A percentile compares a stretch with the other conserved stretches of the same genome.
phyloP scores from a whole-genome alignment of 2,113 vertebrate species.

The Corythaixoides concolor region DNA sequence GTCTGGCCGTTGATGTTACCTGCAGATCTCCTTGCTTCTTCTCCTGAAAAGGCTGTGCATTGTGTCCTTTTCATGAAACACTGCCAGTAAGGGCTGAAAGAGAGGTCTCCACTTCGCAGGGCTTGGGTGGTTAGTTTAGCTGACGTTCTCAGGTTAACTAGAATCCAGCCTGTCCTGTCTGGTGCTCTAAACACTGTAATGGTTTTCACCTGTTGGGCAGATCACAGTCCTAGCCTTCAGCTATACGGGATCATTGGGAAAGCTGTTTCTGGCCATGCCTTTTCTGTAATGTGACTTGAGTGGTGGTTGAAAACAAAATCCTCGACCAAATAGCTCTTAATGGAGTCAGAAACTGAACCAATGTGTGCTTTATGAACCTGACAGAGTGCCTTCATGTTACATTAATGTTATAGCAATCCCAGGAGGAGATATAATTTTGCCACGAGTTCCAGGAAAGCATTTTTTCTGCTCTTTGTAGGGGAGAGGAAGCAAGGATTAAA shows the following conservation, averaged over 20 bases:
- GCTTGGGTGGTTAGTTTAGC: neutral
- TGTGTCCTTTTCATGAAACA: neutral
- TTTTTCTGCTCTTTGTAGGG: neutral
- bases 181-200: neutral
- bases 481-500: too few relatives aligned
- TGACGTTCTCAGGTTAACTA: neutral
- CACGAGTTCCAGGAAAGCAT: neutral
- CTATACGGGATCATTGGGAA: neutral
- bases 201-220: neutral
- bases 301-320: neutral
- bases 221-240: neutral
- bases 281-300: neutral
- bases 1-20: neutral
- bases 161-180: neutral
- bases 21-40: neutral
- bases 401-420: neutral
- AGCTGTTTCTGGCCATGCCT: rapidly evolving
- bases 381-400: neutral
- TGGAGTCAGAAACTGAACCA: neutral
- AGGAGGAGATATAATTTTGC: neutral
- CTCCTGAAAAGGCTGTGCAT: neutral
- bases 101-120: rapidly evolving
- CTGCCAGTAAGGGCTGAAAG: neutral
- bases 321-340: neutral
- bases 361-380: neutral